phyloP scores from a whole-genome alignment of 2,888 invertebrate genomes.

The Luperina testacea region DNA sequence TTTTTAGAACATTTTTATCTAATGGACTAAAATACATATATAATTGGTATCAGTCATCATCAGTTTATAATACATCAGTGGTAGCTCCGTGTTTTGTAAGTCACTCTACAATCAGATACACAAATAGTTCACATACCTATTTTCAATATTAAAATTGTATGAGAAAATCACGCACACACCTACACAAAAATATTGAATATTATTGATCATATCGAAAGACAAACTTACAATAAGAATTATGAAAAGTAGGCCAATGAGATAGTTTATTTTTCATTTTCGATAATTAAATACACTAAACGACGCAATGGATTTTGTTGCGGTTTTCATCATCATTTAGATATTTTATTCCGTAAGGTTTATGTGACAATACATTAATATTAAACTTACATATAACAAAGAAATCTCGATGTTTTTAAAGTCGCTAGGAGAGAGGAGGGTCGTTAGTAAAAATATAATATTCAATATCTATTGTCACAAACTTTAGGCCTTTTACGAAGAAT shows the following conservation, averaged over 20 bases:
- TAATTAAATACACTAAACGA: background rate
- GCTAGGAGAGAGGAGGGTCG: background rate
- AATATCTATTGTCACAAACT: conserved; percentile 48
- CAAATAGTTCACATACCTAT: conserved; percentile 51
- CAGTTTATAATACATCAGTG: conserved; percentile 61
- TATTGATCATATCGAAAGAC: conserved; percentile 25
- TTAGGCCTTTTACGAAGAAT: conserved; percentile 50
- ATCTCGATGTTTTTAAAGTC: background rate
- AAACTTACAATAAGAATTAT: background rate
- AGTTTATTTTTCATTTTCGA: background rate
- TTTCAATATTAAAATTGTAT: conserved; percentile 57
- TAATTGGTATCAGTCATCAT: conserved; percentile 83
- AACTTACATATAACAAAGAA: conserved; percentile 1
- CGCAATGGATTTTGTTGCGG: background rate
- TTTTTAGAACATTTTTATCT: conserved; percentile 77
- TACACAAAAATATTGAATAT: conserved; percentile 56
- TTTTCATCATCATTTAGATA: background rate
- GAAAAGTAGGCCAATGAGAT: conserved; percentile 45
- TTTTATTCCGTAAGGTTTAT: background rate
- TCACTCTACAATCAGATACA: conserved; percentile 46
- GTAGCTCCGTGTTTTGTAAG: conserved; percentile 58
- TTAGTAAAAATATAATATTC: conserved; percentile 52
- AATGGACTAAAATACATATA: conserved; percentile 82
- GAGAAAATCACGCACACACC: conserved; percentile 42
- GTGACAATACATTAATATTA: background rate